A percentile compares a stretch with the other conserved stretches of the same genome.
These are phyloP conservation scores for Drosophila kanekoi DNA, from an alignment of 2,888 invertebrate genomes.

Conservation along the genomic window DNA sequence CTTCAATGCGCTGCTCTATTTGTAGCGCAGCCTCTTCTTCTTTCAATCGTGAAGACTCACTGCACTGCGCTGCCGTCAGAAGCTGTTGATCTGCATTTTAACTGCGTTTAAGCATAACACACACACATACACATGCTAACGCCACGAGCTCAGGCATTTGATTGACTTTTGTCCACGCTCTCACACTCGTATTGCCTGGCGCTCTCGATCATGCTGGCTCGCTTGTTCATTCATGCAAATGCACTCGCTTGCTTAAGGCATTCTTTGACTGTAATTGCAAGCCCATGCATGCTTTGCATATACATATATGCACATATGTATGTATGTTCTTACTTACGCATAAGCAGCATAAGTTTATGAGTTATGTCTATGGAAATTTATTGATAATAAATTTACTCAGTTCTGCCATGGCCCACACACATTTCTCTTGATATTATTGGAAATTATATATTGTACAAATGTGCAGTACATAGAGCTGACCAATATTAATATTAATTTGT, in stretches of 20 bases:
- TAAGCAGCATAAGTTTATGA: no score
- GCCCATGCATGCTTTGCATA: background rate
- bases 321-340: no score
- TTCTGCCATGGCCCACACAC: no score
- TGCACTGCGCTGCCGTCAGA: no score
- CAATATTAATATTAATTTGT: slow-evolving; percentile 25
- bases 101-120: no score
- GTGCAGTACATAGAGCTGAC: slow-evolving; percentile 1
- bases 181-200: background rate
- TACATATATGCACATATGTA: background rate
- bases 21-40: background rate
- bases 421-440: no score
- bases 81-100: no score
- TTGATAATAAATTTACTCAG: background rate
- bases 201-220: background rate
- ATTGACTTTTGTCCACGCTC: background rate
- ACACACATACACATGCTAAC: background rate
- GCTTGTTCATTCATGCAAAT: background rate
- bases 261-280: slow-evolving; percentile 1
- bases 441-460: background rate
- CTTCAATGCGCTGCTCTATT: background rate
- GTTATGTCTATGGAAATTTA: no score
- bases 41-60: background rate
- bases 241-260: no score
- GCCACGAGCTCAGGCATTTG: background rate